Base-by-base conservation (phyloP, 2,797 vertebrate species). In the Toxotes lorentzi region DNA sequence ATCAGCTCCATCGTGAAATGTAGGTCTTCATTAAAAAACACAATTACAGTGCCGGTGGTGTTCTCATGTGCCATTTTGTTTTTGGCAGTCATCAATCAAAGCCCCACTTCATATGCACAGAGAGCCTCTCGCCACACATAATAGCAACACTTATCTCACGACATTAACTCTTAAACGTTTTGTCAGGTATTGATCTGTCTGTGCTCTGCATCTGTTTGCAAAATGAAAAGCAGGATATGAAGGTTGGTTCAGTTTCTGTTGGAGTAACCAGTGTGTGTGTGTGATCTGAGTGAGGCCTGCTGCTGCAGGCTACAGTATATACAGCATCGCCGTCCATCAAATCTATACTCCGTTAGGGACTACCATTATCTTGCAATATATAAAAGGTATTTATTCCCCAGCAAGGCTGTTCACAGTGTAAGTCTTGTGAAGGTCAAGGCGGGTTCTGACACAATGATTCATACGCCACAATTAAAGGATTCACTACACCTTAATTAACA, bases 401-500 rank as follows among this genome's bases (percentile, higher is more conserved):
- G 80, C 60, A 48, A 64, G 81, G 74, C 83, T 0, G 58, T 76
- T 92, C 82, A 79, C 80, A 87, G 87, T 58, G 58, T 47, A 77
- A 82, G 87, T 83, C 86, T 40, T 54, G 67, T 81, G 88, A 92
- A 95, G 93, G 94, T 95, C 95, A 94, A 84, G 88, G 80, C 65
- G 47, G 77, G 83, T 87, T 92, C 91, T 86, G 90, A 93, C 93
- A 93, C 91, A 67, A 87, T 93, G 94, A 95, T 94, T 94, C 93
- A 93, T 92, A 94, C 35, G 17, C 81, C 83, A 91, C 92, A 93
- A 95, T 95, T 94, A 95, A 94, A 94, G 86, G 90, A 91, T 92
- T 93, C 93, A 92, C 93, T 89, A 91, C 93, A 92, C 93, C 93
- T 96, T 95, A 95, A 96, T 95, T 96, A 95, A 93, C 95, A 95